Conservation (phyloP, 2,888 invertebrate genomes). For the Euplagia quadripunctaria region DNA sequence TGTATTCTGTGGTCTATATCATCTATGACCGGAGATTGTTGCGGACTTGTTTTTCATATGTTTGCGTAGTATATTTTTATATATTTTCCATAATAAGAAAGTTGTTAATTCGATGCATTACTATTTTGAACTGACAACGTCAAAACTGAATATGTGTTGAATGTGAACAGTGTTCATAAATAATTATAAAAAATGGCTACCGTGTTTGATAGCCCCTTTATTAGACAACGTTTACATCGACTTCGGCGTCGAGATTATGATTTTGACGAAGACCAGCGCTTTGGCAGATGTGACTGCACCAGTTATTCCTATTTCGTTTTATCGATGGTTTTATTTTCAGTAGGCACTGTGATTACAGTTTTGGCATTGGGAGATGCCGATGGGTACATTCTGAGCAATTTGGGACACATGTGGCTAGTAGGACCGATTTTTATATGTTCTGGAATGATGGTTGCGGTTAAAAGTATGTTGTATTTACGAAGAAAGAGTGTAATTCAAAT, state of each 20-base stretch:
- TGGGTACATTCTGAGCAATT: constrained; percentile 87
- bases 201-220: constrained; percentile 88
- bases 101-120: constrained; percentile 32
- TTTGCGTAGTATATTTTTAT: constrained; percentile 47
- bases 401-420: constrained; percentile 90
- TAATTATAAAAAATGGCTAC: constrained; percentile 85
- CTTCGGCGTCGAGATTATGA: constrained; percentile 87
- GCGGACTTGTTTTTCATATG: constrained; percentile 55
- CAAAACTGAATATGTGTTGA: constrained; percentile 50
- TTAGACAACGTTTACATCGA: constrained; percentile 88
- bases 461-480: constrained; percentile 89
- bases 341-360: constrained; percentile 89
- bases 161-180: constrained; percentile 50
- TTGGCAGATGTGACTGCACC: constrained; percentile 89
- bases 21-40: constrained; percentile 34
- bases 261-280: constrained; percentile 88
- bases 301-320: constrained; percentile 89
- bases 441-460: constrained; percentile 90
- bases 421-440: constrained; percentile 90
- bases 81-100: constrained; percentile 52
- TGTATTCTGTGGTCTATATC: too few relatives aligned
- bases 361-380: constrained; percentile 88
- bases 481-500: constrained; percentile 90
- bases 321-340: constrained; percentile 88
- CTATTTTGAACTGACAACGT: constrained; percentile 28